Evolutionary conservation across 2,113 vertebrate genomes (phyloP).

Genomic region (Gallinago jamesoni): DNA sequence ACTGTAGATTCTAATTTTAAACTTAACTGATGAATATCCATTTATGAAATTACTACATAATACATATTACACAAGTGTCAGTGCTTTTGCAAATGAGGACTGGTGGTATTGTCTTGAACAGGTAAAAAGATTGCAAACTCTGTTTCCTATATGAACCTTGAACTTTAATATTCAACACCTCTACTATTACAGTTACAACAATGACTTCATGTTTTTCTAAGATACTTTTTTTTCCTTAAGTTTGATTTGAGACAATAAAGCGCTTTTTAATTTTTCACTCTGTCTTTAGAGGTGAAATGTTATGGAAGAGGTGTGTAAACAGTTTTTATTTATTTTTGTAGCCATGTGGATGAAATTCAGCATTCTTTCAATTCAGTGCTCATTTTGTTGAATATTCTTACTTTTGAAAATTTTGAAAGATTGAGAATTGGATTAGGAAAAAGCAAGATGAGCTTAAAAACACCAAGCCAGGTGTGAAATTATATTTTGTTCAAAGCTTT

Average conservation of each 20-base stretch:
- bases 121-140: background rate
- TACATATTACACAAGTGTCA: background rate
- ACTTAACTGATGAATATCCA: too few species aligned
- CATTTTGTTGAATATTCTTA: background rate
- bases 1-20: background rate
- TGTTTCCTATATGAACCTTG: background rate
- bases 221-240: background rate
- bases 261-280: background rate
- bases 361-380: background rate
- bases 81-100: background rate
- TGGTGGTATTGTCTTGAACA: background rate
- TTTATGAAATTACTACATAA: too few species aligned
- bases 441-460: background rate
- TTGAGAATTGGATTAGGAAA: background rate
- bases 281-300: background rate
- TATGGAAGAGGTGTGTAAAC: background rate
- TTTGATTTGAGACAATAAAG: background rate
- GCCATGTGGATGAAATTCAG: background rate
- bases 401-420: background rate
- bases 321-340: background rate
- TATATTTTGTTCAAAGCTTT: background rate
- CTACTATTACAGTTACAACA: background rate
- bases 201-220: background rate
- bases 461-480: background rate
- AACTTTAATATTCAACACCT: background rate